phyloP scores from a whole-genome alignment of 2,888 invertebrate species.

The Dusona sp. region DNA sequence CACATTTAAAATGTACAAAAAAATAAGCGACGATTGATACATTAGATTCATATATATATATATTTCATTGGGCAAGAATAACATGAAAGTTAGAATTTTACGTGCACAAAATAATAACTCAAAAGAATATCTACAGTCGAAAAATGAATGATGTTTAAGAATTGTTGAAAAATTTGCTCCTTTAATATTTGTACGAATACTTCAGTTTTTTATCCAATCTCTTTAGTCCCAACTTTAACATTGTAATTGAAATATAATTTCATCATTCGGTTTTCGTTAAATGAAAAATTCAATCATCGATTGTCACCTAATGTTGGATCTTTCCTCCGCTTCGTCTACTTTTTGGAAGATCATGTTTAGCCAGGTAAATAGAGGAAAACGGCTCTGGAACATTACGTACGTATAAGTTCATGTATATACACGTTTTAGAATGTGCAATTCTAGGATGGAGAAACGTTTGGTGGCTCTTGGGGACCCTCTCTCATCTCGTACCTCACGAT shows the following conservation, averaged over 20 bases:
- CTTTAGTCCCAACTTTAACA: neutral
- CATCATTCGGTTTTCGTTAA: neutral
- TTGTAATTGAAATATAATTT: neutral
- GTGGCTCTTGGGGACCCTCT: constrained; percentile 40
- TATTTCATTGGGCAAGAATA: too few species aligned
- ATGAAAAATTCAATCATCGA: neutral
- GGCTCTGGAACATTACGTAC: neutral
- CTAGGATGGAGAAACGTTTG: constrained; percentile 40
- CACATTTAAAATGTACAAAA: too few species aligned
- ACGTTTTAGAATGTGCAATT: constrained; percentile 25
- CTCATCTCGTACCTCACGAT: constrained; percentile 27
- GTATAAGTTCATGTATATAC: neutral
- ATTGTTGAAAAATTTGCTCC: too few species aligned
- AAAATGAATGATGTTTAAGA: too few species aligned
- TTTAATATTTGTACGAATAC: too few species aligned
- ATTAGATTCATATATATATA: too few species aligned
- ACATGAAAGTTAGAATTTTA: too few species aligned
- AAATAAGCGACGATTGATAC: too few species aligned
- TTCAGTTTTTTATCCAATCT: neutral
- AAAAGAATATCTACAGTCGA: too few species aligned
- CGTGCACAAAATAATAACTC: too few species aligned
- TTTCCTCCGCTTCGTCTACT: neutral
- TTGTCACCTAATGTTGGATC: neutral
- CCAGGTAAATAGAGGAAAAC: constrained; percentile 22
- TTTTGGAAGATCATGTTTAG: neutral